Conservation (phyloP, 2,797 vertebrate genomes). For the Hippopotamyrus pictus region DNA sequence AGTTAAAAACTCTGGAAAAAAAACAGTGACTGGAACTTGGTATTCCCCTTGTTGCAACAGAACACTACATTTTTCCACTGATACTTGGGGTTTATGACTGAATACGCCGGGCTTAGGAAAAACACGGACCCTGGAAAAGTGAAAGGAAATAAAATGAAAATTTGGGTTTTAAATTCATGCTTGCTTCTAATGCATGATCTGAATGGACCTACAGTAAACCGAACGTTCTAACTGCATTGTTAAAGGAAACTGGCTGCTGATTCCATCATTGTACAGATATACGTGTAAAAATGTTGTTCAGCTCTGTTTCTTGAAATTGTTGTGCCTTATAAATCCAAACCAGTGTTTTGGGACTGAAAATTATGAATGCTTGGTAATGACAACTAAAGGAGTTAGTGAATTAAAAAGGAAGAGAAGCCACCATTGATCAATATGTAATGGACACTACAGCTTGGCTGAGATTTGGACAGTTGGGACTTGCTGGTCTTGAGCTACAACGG, state of each 20-base stretch:
- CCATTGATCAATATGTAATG: background rate
- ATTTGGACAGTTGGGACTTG: background rate
- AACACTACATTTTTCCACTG: background rate
- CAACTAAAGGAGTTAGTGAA: background rate
- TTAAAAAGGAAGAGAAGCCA: background rate
- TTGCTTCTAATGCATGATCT: background rate
- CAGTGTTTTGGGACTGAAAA: background rate
- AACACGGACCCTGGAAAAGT: constrained; percentile 4
- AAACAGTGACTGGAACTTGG: background rate
- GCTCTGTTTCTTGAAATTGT: background rate
- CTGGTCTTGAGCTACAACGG: background rate
- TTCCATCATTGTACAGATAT: background rate
- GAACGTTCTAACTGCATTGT: background rate
- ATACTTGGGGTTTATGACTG: background rate
- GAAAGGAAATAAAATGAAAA: background rate
- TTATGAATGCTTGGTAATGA: background rate
- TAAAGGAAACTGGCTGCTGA: background rate
- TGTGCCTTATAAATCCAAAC: background rate
- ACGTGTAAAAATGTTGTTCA: background rate
- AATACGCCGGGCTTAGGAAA: background rate
- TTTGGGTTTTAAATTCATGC: background rate
- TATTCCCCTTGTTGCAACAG: background rate
- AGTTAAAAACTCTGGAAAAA: background rate
- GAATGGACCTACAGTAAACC: background rate
- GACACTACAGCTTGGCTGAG: background rate